phyloP scores from a whole-genome alignment of 2,797 vertebrate genomes.

The Kryptolebias ocellatus region DNA sequence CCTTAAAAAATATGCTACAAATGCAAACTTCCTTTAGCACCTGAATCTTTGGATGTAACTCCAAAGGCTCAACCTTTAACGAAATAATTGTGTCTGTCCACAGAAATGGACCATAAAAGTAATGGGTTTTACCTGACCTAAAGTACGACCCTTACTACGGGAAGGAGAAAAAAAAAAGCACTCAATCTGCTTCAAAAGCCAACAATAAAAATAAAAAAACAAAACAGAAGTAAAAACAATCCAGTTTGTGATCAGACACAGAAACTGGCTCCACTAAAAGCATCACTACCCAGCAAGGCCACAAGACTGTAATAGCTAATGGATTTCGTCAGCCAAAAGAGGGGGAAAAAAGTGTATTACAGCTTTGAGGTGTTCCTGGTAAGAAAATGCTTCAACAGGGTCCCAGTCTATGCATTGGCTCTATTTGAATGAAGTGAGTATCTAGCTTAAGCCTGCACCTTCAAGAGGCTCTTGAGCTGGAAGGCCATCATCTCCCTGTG shows the following conservation, averaged over 20 bases:
- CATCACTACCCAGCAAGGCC: slow-evolving; percentile 75
- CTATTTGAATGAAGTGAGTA: slow-evolving; percentile 37
- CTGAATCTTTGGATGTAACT: slow-evolving; percentile 50
- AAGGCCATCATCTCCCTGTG: slow-evolving; percentile 94
- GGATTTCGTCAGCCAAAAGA: slow-evolving; percentile 54
- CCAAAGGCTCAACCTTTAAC: slow-evolving; percentile 42
- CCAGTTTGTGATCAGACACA: slow-evolving; percentile 75
- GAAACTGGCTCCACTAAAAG: slow-evolving; percentile 59
- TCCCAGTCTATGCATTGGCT: slow-evolving; percentile 64
- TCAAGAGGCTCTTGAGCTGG: slow-evolving; percentile 96
- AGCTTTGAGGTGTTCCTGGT: slow-evolving; percentile 72
- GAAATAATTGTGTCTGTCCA: slow-evolving; percentile 55
- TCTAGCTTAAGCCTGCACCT: slow-evolving; percentile 91
- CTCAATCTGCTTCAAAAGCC: slow-evolving; percentile 72
- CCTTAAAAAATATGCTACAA: slow-evolving; percentile 61
- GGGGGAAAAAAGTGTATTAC: slow-evolving; percentile 68
- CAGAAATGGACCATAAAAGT: slow-evolving; percentile 67
- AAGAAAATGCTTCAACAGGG: slow-evolving; percentile 43
- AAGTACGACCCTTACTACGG: slow-evolving; percentile 40
- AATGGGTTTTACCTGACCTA: slow-evolving; percentile 46
- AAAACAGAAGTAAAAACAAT: slow-evolving; percentile 71
- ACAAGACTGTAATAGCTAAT: slow-evolving; percentile 65
- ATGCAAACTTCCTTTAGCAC: slow-evolving; percentile 69
- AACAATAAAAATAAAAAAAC: slow-evolving; percentile 77
- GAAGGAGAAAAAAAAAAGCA: slow-evolving; percentile 32